Evolutionary conservation across 2,113 vertebrate species (phyloP).

Genomic region (Sclerurus mexicanus): DNA sequence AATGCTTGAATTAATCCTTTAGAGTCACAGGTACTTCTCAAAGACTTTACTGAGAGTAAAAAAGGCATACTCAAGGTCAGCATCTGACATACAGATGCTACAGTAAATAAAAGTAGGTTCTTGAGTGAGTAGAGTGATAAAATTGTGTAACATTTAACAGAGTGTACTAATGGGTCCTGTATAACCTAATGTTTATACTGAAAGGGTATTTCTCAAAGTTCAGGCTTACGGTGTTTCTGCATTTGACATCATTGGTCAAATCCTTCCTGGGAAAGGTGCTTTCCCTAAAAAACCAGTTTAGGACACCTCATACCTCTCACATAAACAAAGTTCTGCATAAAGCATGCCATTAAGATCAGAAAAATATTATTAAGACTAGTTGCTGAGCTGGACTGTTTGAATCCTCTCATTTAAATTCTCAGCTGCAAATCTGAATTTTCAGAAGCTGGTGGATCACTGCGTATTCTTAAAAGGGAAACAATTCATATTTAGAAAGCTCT

Average conservation of each 20-base stretch:
- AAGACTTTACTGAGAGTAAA: neutral
- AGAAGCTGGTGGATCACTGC: neutral
- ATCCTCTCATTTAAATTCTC: neutral
- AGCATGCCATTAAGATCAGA: neutral
- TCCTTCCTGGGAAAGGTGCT: neutral
- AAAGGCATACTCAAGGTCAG: neutral
- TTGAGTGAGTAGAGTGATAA: neutral
- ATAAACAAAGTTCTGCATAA: neutral
- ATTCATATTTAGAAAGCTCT: neutral
- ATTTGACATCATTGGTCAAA: neutral
- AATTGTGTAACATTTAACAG: neutral
- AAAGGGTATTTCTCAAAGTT: neutral
- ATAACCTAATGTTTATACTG: neutral
- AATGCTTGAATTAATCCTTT: neutral
- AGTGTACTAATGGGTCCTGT: neutral
- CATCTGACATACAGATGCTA: neutral
- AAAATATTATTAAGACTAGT: neutral
- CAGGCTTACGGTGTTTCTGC: neutral
- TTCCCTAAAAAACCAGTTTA: neutral
- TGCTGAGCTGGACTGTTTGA: neutral
- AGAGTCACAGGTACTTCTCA: neutral
- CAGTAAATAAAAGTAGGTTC: neutral
- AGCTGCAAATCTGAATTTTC: conserved; percentile 2
- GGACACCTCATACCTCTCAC: neutral
- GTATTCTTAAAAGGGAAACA: neutral